phyloP scores from a whole-genome alignment of 2,888 invertebrate genomes.

The Tenthredo distinguenda region DNA sequence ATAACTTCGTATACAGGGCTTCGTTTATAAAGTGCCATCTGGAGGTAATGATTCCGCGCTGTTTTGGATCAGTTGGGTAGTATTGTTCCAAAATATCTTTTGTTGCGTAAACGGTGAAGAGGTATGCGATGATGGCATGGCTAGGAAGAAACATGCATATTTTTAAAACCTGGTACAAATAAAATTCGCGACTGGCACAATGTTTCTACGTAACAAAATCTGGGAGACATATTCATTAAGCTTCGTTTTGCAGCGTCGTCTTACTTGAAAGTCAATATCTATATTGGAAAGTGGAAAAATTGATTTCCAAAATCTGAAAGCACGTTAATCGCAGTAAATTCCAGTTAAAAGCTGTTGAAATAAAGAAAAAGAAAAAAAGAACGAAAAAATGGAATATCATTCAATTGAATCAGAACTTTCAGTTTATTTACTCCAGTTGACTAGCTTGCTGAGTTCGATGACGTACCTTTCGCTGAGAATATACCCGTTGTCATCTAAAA shows the following conservation, averaged over 20 bases:
- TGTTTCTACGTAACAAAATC: neutral
- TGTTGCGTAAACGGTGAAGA: slow-evolving; percentile 11
- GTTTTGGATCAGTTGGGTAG: slow-evolving; percentile 36
- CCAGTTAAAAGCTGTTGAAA: neutral
- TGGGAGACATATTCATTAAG: neutral
- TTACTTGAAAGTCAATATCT: neutral
- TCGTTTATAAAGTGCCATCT: neutral
- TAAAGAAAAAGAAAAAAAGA: neutral
- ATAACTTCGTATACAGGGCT: neutral
- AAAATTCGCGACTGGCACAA: neutral
- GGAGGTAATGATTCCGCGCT: neutral
- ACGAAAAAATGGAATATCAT: neutral
- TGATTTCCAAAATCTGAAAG: neutral
- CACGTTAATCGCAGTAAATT: neutral
- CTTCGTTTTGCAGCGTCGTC: neutral
- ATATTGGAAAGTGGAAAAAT: neutral
- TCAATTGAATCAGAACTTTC: neutral
- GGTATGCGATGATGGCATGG: slow-evolving; percentile 23
- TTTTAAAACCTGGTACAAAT: neutral
- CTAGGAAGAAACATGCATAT: neutral
- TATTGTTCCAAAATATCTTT: slow-evolving; percentile 30
- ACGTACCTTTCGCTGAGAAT: neutral
- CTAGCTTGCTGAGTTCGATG: neutral
- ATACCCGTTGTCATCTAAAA: slow-evolving; percentile 35
- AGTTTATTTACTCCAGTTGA: neutral